Conservation (phyloP, 2,797 vertebrate species). For the Furcifer pardalis region DNA sequence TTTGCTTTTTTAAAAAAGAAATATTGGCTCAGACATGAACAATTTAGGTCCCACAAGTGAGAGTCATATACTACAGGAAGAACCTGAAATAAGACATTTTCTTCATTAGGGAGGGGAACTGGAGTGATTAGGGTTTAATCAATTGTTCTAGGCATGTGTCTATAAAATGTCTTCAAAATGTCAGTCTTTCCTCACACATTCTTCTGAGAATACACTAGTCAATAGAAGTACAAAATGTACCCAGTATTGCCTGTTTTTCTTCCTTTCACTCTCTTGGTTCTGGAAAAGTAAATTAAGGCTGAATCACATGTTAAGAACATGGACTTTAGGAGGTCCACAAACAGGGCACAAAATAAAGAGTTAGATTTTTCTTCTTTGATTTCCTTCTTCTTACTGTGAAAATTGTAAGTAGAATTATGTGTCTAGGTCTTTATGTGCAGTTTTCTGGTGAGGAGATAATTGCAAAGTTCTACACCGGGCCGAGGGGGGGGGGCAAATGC, state of each 20-base stretch:
- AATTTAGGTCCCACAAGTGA: neutral
- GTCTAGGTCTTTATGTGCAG: too few relatives aligned
- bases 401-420: too few relatives aligned
- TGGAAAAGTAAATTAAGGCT: neutral
- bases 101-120: neutral
- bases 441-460: too few relatives aligned
- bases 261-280: neutral
- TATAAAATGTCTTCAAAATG: neutral
- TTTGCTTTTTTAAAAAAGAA: too few relatives aligned
- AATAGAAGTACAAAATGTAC: neutral
- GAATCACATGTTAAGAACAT: neutral
- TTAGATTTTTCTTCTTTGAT: too few relatives aligned
- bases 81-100: neutral
- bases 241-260: neutral
- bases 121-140: neutral
- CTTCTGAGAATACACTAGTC: neutral
- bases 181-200: neutral
- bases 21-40: too few relatives aligned
- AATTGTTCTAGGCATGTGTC: neutral
- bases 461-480: too few relatives aligned
- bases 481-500: too few relatives aligned
- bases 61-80: neutral
- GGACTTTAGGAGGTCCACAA: too few relatives aligned
- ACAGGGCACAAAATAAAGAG: too few relatives aligned
- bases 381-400: too few relatives aligned